A percentile compares a stretch with the other conserved stretches of the same genome.
Evolutionary conservation across 1,140 invertebrate species (phyloP).

Genomic region (Diabrotica undecimpunctata): DNA sequence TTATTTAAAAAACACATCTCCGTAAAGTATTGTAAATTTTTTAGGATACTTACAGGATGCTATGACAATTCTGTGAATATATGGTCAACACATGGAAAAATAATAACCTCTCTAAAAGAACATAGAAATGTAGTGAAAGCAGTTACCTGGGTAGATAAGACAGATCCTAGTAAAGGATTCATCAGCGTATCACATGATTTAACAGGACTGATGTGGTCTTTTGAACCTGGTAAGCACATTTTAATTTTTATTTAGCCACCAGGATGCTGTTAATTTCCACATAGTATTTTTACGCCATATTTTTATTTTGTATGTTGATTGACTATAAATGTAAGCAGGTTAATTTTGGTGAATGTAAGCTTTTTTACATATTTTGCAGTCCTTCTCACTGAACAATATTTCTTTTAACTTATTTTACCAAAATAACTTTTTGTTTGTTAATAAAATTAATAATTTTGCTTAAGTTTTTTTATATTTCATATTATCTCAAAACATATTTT

Average conservation of each 20-base stretch:
- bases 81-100: conserved; percentile 82
- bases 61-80: conserved; percentile 92
- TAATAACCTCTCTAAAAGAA: conserved; percentile 77
- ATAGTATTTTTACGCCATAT: too few relatives aligned
- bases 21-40: conserved; percentile 30
- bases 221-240: conserved; percentile 57
- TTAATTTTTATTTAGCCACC: not conserved
- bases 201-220: conserved; percentile 86
- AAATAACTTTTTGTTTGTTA: too few relatives aligned
- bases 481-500: too few relatives aligned
- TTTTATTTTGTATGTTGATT: too few relatives aligned
- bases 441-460: too few relatives aligned
- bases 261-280: conserved; percentile 25
- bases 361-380: too few relatives aligned
- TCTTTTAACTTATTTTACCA: too few relatives aligned
- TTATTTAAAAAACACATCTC: too few relatives aligned
- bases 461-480: too few relatives aligned
- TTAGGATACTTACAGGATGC: conserved; percentile 87
- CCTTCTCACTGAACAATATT: too few relatives aligned
- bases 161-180: conserved; percentile 64
- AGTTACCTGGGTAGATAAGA: conserved; percentile 77
- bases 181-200: conserved; percentile 89
- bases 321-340: not conserved
- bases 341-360: too few relatives aligned
- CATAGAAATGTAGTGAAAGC: conserved; percentile 75